These are phyloP conservation scores for Aphis gossypii DNA, from an alignment of 1,140 invertebrate genomes.

Conservation along the genomic window DNA sequence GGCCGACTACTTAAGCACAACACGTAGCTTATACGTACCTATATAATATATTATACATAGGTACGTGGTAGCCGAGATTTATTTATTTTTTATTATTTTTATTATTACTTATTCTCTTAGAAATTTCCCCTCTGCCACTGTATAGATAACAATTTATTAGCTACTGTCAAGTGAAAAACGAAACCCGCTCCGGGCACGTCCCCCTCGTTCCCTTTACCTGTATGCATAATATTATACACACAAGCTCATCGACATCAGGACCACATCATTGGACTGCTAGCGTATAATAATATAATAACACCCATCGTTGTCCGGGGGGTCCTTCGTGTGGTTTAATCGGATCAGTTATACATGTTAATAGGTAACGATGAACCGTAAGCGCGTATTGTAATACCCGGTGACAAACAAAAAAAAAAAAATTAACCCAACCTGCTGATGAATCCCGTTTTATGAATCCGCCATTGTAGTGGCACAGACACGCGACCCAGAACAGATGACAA, in stretches of 20 bases:
- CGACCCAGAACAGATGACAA: not conserved
- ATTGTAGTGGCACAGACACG: not conserved
- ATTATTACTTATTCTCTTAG: not conserved
- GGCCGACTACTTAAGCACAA: conserved; percentile 3
- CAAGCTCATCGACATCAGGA: not conserved
- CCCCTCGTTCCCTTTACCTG: not conserved
- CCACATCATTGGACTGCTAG: not conserved
- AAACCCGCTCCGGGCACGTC: conserved; percentile 44
- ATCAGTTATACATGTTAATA: conserved; percentile 16
- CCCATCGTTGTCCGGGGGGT: not conserved
- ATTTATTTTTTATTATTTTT: conserved; percentile 29
- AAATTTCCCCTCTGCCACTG: not conserved
- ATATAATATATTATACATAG: not conserved
- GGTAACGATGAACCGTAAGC: not conserved
- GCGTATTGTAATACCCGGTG: conserved; percentile 5
- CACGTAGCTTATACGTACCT: not conserved
- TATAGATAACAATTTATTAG: conserved; percentile 20
- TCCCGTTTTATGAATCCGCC: not conserved
- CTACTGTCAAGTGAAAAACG: conserved; percentile 45
- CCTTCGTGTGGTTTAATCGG: conserved; percentile 16
- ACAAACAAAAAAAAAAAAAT: not conserved
- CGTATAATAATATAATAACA: conserved; percentile 15
- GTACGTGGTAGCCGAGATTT: conserved; percentile 37
- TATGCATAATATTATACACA: not conserved
- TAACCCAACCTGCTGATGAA: not conserved